Conservation (phyloP, 2,888 invertebrate species). For the Lucinisca nassula region DNA sequence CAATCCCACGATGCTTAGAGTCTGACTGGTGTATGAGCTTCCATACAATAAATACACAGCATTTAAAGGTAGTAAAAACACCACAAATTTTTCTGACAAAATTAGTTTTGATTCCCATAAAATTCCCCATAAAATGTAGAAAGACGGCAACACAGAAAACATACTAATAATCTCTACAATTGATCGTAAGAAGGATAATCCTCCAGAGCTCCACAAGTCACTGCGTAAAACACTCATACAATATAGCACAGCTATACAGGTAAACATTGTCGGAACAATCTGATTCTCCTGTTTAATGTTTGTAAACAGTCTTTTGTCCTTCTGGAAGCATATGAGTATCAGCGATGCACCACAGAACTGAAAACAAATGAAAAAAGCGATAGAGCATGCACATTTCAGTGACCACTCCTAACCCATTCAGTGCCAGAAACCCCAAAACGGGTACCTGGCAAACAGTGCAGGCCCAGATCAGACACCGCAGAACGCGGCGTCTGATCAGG, state of each 20-base stretch:
- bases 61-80: constrained; percentile 80
- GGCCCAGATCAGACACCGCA: too few species aligned
- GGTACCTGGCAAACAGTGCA: too few species aligned
- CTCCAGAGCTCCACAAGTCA: constrained; percentile 71
- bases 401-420: too few species aligned
- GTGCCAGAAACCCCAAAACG: too few species aligned
- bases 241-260: constrained; percentile 72
- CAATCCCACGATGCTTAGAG: constrained; percentile 72
- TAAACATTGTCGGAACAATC: constrained; percentile 78
- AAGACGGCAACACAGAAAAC: constrained; percentile 73
- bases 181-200: constrained; percentile 72
- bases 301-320: constrained; percentile 75
- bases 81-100: constrained; percentile 78
- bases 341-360: constrained; percentile 81
- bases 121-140: constrained; percentile 78
- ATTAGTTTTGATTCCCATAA: constrained; percentile 76
- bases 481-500: too few species aligned
- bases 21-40: constrained; percentile 79
- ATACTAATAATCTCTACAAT: constrained; percentile 77
- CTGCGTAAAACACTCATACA: constrained; percentile 73
- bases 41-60: constrained; percentile 75
- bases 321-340: constrained; percentile 81
- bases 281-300: constrained; percentile 78
- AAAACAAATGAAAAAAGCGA: too few species aligned
- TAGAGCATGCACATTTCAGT: too few species aligned